Conservation (phyloP, 1,140 invertebrate genomes). For the Hormaphis cornu region DNA sequence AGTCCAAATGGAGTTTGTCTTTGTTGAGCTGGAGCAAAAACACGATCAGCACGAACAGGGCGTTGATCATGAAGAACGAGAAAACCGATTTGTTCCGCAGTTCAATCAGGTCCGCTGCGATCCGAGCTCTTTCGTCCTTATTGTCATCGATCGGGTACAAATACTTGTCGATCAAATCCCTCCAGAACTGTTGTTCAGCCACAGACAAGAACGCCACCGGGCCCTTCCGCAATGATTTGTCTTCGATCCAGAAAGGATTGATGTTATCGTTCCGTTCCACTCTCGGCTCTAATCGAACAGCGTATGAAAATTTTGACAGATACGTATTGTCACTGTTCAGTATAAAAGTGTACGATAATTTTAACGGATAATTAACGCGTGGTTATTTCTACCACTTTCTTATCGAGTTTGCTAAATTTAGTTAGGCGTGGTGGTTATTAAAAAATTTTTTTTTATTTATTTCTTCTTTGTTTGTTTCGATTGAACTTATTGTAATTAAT, state of each 20-base stretch:
- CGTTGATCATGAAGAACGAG: constrained; percentile 98
- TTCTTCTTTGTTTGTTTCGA: no score
- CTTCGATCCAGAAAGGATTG: constrained; percentile 91
- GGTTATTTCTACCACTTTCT: no score
- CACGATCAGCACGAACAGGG: constrained; percentile 95
- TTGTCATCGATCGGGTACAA: constrained; percentile 88
- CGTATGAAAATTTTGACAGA: background rate
- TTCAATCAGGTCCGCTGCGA: constrained; percentile 79
- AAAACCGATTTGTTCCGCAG: constrained; percentile 93
- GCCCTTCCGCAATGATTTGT: constrained; percentile 78
- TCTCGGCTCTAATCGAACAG: constrained; percentile 41
- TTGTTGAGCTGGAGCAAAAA: constrained; percentile 97
- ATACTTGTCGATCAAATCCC: constrained; percentile 86
- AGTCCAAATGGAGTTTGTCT: constrained; percentile 88
- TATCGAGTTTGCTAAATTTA: no score
- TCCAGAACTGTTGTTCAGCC: constrained; percentile 84
- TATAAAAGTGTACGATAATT: background rate
- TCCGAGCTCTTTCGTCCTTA: constrained; percentile 77
- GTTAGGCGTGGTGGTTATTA: no score
- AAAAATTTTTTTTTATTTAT: no score
- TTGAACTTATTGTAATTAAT: no score
- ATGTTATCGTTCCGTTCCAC: constrained; percentile 70
- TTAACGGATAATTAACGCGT: no score
- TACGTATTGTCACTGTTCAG: background rate
- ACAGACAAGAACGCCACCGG: constrained; percentile 76